Conservation (phyloP, 2,113 vertebrate genomes). For the Etheostoma spectabile region DNA sequence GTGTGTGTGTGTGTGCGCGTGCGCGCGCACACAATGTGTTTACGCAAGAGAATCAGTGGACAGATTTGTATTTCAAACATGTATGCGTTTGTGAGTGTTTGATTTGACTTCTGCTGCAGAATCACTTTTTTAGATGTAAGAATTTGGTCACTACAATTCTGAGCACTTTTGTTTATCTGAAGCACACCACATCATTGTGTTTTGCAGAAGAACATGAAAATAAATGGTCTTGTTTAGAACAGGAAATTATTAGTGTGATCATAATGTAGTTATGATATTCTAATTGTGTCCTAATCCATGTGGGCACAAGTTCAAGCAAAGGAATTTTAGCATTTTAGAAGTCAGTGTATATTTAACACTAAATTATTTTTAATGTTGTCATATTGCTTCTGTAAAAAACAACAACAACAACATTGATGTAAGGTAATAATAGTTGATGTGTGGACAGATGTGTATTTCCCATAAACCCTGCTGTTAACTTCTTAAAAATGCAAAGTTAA, state of each 20-base stretch:
- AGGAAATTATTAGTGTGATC: background rate
- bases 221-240: background rate
- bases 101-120: background rate
- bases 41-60: background rate
- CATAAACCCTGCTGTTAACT: background rate
- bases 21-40: too few relatives aligned
- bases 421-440: background rate
- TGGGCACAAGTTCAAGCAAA: background rate
- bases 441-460: conserved; percentile 1
- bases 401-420: background rate
- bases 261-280: background rate
- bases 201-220: conserved; percentile 13
- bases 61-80: conserved; percentile 17
- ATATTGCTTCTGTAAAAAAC: background rate
- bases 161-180: conserved; percentile 7
- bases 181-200: background rate
- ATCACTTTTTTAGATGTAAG: conserved; percentile 2
- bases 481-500: background rate
- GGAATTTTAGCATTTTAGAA: background rate
- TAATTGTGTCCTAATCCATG: background rate
- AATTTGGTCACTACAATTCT: background rate
- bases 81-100: background rate
- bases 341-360: background rate
- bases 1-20: too few relatives aligned
- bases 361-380: background rate